These are phyloP conservation scores for Dipodomys stephensi DNA, from an alignment of 2,113 vertebrate species.

Conservation along the genomic window DNA sequence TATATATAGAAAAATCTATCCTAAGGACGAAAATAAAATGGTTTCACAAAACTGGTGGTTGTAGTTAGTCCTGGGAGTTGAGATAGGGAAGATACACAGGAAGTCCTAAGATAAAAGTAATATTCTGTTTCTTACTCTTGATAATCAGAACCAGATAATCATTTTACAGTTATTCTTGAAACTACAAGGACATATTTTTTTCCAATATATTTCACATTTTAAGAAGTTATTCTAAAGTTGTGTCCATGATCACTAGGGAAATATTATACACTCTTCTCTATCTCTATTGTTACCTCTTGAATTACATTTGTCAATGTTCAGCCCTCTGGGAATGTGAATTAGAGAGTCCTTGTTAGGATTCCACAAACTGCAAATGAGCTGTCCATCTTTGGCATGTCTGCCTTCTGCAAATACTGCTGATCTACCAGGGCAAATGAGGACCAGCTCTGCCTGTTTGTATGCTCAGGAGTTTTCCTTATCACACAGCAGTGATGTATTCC, in stretches of 20 bases:
- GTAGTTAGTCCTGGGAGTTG: background rate
- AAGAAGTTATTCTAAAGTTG: background rate
- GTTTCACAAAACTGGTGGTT: background rate
- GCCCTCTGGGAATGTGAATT: background rate
- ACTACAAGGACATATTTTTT: background rate
- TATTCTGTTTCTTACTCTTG: background rate
- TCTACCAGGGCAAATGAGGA: background rate
- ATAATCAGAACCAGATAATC: background rate
- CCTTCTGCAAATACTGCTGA: background rate
- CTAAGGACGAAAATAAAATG: background rate
- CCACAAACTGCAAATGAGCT: background rate
- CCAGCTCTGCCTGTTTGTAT: background rate
- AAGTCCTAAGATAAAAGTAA: background rate
- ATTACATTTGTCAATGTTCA: background rate
- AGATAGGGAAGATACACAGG: background rate
- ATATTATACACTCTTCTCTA: background rate
- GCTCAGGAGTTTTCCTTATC: background rate
- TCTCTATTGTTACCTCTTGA: background rate
- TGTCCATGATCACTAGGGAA: background rate
- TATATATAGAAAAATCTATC: background rate
- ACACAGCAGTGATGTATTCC: background rate
- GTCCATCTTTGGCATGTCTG: background rate
- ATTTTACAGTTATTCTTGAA: slow-evolving; percentile 21
- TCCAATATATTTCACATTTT: background rate
- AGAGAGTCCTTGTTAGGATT: background rate